Evolutionary conservation across 2,888 invertebrate species (phyloP).

Genomic region (Microctonus hyperodae): DNA sequence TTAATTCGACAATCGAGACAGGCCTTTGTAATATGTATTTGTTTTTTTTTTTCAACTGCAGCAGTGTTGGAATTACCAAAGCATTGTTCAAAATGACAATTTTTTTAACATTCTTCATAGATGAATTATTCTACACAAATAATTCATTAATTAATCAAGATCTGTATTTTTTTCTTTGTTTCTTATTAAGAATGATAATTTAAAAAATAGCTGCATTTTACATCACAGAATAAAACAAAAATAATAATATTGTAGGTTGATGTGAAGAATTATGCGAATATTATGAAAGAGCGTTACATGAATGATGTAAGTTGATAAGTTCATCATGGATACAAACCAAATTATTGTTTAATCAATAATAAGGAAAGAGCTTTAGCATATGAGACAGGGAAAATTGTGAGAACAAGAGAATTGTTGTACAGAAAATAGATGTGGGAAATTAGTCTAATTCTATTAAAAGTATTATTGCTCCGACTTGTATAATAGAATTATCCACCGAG

Average conservation of each 20-base stretch:
- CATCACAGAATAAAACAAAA: constrained; percentile 50
- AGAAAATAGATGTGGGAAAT: constrained; percentile 35
- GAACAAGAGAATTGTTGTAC: not conserved
- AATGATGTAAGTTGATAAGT: constrained; percentile 28
- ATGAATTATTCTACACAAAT: constrained; percentile 46
- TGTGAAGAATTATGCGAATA: constrained; percentile 33
- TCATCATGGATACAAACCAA: constrained; percentile 35
- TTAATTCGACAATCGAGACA: too few relatives aligned
- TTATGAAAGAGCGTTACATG: constrained; percentile 26
- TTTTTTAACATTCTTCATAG: constrained; percentile 25
- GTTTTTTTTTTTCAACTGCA: constrained; percentile 17
- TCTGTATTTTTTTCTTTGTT: too few relatives aligned
- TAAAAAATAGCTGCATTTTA: constrained; percentile 47
- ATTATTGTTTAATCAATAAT: constrained; percentile 34
- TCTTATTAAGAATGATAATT: constrained; percentile 41
- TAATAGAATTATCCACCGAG: constrained; percentile 50
- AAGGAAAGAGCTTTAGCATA: constrained; percentile 25
- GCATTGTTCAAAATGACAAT: not conserved
- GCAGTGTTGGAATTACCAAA: not conserved
- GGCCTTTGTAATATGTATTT: not conserved
- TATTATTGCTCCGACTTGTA: constrained; percentile 61
- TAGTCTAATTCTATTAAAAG: constrained; percentile 52
- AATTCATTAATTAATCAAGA: constrained; percentile 38
- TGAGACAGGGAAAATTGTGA: not conserved
- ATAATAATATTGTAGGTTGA: constrained; percentile 1